Base-by-base conservation (phyloP, 1,140 invertebrate species). In the Drosophila paulistorum region DNA sequence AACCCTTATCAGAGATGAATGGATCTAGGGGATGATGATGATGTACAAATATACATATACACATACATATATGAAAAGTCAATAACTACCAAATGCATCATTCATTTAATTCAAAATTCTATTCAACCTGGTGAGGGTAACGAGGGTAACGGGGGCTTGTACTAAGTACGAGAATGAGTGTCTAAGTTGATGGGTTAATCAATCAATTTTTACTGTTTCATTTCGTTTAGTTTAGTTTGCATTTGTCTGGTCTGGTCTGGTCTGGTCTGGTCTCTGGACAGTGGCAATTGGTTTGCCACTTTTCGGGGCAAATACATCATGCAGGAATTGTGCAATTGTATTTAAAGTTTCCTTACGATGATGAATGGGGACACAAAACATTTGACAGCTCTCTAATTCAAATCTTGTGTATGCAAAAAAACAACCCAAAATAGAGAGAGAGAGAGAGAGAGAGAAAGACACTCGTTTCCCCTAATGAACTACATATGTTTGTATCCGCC, bases 331-430 rank as follows among this genome's bases (percentile, higher is more conserved):
- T 68, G 67, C 68, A 82, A 76, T 73, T 85, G 83, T 64, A 79
- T 75, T 72, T 55, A 68, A 65, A 86, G 72, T 79, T 41, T 55
- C 9, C 30, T 39, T 54, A n/a, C 37, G 42, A 14, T 89, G 80
- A 84, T 81, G 77, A 78, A 89, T 87, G 84, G 45, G 30, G 6
- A 30, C 30, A 51, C 45, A 84, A 78, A 70, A 89, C 81, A 84
- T 87, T 89, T 87, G 85, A 87, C 84, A 89, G 84, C 85, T 75
- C 85, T 75, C 84, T 87, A 87, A 87, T 87, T 87, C 84, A 77
- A 87, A 87, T 87, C 77, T 89, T 81, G 71, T 87, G 84, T 87
- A 84, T 70, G 83, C 70, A 86, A 77, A 87, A 79, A 68, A 14
- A 71, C 23, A 17, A 54, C 59, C 55, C 55, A 13, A 39, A 37